Base-by-base conservation (phyloP, 2,797 vertebrate species). In the Mycteria americana region DNA sequence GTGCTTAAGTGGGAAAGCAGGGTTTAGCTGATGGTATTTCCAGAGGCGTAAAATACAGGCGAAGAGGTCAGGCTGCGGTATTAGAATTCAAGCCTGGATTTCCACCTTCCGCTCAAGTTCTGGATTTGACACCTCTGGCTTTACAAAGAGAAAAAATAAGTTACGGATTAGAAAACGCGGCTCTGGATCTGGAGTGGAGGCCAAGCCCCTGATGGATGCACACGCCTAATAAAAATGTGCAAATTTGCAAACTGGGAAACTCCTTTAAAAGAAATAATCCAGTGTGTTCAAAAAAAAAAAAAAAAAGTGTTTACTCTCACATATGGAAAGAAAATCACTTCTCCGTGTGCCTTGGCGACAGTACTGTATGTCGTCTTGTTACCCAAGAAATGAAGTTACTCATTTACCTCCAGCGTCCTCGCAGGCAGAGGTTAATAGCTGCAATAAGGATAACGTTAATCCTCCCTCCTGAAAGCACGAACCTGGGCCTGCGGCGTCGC, bases 271-370 rank as follows among this genome's bases (percentile, higher is more conserved):
- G 53, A 67, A 37, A 16, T 13, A 59, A 24, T 18, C 11, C 24
- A 18, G 35, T 18, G 35, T 37, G 57, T 37, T 60, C 46, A 72
- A 37, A 18, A 24, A 45, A 46, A 65, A 37, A 18, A 43, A 53
- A 43, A 45, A 37, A 13, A 22, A 21, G 23, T 54, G 39, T 88
- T 88, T 85, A 11, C 37, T 37, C 15, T 41, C 46, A 6, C 12
- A 13, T 17, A 16, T 18, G 57, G 89, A 22, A 79, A 57, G 19
- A 69, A 69, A 82, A 54, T 50, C 51, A 17, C 62, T 69, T 50
- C 43, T 50, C 41, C 4, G 5, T 6, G 31, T 9, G 60, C 7
- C 0, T 1, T 48, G 74, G 33, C 9, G 10, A 13, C 68, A 17
- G 17, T 3, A 3, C 1, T 28, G 75, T 27, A 3, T 48, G 6